Conservation (phyloP, 2,113 vertebrate species). For the Istiophorus platypterus region DNA sequence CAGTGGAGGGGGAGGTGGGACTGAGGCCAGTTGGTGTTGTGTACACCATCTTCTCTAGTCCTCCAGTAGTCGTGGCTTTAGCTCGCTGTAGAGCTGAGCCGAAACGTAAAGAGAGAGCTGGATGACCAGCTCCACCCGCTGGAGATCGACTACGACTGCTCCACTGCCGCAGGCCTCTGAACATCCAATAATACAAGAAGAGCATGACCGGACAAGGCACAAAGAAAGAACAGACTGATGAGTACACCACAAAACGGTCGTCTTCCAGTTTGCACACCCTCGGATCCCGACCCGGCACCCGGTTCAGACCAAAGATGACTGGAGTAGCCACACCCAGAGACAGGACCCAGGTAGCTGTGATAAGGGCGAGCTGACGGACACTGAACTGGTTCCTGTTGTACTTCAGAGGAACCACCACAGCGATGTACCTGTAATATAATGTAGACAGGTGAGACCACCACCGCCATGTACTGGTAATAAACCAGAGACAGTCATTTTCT, state of each 20-base stretch:
- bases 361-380: constrained; percentile 80
- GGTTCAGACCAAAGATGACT: constrained; percentile 84
- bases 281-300: constrained; percentile 74
- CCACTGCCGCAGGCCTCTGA: constrained; percentile 81
- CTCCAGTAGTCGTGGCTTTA: constrained; percentile 11
- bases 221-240: constrained; percentile 85
- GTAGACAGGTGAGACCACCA: neutral
- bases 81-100: constrained; percentile 55
- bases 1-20: constrained; percentile 52
- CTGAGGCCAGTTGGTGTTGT: constrained; percentile 54
- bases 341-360: constrained; percentile 83
- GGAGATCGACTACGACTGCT: constrained; percentile 72
- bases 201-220: constrained; percentile 86
- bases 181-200: constrained; percentile 84
- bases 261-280: constrained; percentile 82
- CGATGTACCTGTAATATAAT: constrained; percentile 77
- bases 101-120: constrained; percentile 69
- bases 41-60: constrained; percentile 63
- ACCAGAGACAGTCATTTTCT: no score
- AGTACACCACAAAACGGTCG: constrained; percentile 84
- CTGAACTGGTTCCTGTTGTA: constrained; percentile 87
- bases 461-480: neutral
- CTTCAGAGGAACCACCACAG: constrained; percentile 83
- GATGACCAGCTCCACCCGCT: constrained; percentile 19
- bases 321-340: constrained; percentile 84